Percentiles rank a stretch among this genome's conserved stretches.
These are phyloP conservation scores for Thrips palmi DNA, from an alignment of 1,140 invertebrate genomes.

Conservation along the genomic window DNA sequence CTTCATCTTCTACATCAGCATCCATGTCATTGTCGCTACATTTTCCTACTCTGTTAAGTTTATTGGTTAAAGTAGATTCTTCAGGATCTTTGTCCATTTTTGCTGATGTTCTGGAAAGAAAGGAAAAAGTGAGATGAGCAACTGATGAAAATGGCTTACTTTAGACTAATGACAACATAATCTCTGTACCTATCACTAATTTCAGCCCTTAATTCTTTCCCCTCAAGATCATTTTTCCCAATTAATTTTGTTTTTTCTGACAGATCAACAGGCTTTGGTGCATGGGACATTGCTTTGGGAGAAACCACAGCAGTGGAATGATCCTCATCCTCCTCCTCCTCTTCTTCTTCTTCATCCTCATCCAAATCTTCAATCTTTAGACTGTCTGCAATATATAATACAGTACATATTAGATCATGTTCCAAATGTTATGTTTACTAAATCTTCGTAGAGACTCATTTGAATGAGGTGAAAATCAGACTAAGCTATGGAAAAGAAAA, in stretches of 20 bases:
- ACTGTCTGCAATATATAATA: constrained; percentile 13
- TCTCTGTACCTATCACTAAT: constrained; percentile 17
- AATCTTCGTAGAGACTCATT: too few relatives aligned
- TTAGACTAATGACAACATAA: too few relatives aligned
- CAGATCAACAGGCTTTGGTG: background rate
- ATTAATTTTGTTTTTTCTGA: background rate
- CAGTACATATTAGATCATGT: too few relatives aligned
- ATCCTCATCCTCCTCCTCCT: constrained; percentile 22
- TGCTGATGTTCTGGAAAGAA: too few relatives aligned
- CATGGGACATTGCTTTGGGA: background rate
- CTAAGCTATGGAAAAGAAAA: background rate
- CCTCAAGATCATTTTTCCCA: constrained; percentile 16
- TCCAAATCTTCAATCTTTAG: constrained; percentile 18
- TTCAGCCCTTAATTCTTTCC: constrained; percentile 19
- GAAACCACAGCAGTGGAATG: constrained; percentile 15
- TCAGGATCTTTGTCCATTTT: too few relatives aligned
- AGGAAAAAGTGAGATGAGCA: too few relatives aligned
- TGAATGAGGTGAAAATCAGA: background rate
- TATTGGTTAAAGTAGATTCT: too few relatives aligned
- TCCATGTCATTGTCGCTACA: too few relatives aligned
- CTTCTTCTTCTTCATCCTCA: constrained; percentile 16
- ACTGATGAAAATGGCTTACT: too few relatives aligned
- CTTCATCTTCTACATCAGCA: too few relatives aligned
- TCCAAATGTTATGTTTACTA: too few relatives aligned
- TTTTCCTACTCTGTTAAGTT: too few relatives aligned